Percentiles rank a stretch among this genome's conserved stretches.
These are phyloP conservation scores for Pycnomerus fuliginosus DNA, from an alignment of 2,888 invertebrate species.

Conservation along the genomic window DNA sequence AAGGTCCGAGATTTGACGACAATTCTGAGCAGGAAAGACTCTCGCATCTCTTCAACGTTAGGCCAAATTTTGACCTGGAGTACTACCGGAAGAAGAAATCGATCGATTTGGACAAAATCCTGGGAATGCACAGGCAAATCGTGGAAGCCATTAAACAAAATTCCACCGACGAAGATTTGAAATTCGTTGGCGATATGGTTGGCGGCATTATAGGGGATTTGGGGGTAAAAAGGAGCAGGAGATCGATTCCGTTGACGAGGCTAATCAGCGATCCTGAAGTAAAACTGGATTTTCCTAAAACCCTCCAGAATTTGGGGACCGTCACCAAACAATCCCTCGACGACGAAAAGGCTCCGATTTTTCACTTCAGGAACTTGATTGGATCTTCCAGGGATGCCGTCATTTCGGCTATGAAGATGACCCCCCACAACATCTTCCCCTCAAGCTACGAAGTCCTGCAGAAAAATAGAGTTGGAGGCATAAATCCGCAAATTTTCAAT, in stretches of 20 bases:
- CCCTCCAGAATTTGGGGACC: conserved; percentile 46
- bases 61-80: no score
- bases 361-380: conserved; percentile 46
- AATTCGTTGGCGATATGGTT: conserved; percentile 27
- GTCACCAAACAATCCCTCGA: conserved; percentile 46
- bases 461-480: conserved; percentile 21
- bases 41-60: no score
- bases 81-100: no score
- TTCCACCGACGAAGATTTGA: conserved; percentile 19
- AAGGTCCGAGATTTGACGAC: no score
- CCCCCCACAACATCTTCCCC: conserved; percentile 47
- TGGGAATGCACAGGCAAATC: conserved; percentile 21
- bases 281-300: conserved; percentile 47
- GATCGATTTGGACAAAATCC: conserved; percentile 13
- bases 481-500: conserved; percentile 19
- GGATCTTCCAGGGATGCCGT: conserved; percentile 46
- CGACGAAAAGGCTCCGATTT: conserved; percentile 46
- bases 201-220: conserved; percentile 29
- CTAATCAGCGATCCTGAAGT: conserved; percentile 42
- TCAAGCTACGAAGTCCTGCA: conserved; percentile 45
- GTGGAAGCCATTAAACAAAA: conserved; percentile 18
- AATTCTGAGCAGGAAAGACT: no score
- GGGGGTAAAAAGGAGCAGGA: conserved; percentile 9
- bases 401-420: conserved; percentile 44
- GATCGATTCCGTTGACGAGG: conserved; percentile 24